These are phyloP conservation scores for Pogonomyrmex californicus DNA, from an alignment of 1,140 invertebrate species.

Conservation along the genomic window DNA sequence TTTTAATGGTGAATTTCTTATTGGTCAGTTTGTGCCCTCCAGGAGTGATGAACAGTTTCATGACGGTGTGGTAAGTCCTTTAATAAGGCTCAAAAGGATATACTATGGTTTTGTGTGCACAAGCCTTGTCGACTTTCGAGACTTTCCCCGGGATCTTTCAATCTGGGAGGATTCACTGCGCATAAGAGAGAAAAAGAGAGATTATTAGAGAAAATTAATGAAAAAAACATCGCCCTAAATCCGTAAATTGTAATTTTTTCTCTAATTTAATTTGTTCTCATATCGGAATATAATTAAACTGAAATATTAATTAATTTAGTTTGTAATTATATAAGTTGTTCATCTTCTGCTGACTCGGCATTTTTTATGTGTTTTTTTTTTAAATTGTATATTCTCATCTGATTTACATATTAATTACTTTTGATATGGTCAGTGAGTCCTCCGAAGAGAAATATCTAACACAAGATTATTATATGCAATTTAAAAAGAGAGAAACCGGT, in stretches of 20 bases:
- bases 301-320: background rate
- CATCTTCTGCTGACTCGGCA: background rate
- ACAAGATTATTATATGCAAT: slow-evolving; percentile 23
- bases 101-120: slow-evolving; percentile 87
- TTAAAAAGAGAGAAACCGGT: slow-evolving; percentile 36
- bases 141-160: background rate
- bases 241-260: background rate
- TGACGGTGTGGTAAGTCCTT: slow-evolving; percentile 94
- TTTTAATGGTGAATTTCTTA: slow-evolving; percentile 85
- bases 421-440: slow-evolving; percentile 6
- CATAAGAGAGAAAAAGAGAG: background rate
- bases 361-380: background rate
- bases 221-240: background rate
- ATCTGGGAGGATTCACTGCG: slow-evolving; percentile 47
- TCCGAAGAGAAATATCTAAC: slow-evolving; percentile 1
- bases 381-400: background rate
- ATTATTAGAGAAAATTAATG: background rate
- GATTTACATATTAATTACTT: background rate
- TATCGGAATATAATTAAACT: background rate
- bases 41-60: slow-evolving; percentile 96
- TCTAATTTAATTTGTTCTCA: background rate
- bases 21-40: slow-evolving; percentile 92
- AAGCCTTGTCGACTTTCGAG: slow-evolving; percentile 83
- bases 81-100: slow-evolving; percentile 82
- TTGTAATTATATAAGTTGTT: background rate